Percentiles rank a stretch among this genome's conserved stretches.
These are phyloP conservation scores for Aptenodytes patagonicus DNA, from an alignment of 2,113 vertebrate species.

Conservation along the genomic window DNA sequence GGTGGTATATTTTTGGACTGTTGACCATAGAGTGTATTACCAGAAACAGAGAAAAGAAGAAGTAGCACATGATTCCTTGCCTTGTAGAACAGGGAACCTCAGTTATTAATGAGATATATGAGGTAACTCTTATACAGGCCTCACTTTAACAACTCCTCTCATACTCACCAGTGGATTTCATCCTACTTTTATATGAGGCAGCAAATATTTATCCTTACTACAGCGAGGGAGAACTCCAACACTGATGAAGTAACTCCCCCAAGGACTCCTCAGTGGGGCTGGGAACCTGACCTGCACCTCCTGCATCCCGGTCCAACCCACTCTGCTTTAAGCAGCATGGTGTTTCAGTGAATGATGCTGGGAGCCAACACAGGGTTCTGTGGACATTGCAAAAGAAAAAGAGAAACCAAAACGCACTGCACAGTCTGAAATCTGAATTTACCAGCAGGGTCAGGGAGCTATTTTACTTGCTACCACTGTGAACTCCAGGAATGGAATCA, in stretches of 20 bases:
- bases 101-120: constrained; percentile 2
- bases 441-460: constrained; percentile 64
- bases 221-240: neutral
- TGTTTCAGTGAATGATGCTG: neutral
- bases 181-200: neutral
- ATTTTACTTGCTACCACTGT: constrained; percentile 67
- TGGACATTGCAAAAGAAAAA: neutral
- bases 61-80: constrained; percentile 8
- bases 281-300: neutral
- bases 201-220: neutral
- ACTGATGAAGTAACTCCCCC: neutral
- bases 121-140: neutral
- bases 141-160: neutral
- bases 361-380: neutral
- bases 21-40: neutral
- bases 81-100: neutral
- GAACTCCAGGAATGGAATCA: constrained; percentile 79
- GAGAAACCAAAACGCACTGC: neutral
- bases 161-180: neutral
- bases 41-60: neutral
- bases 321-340: neutral
- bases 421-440: constrained; percentile 19
- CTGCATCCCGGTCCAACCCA: accelerated
- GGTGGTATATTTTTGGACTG: neutral
- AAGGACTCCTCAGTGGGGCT: neutral